A percentile compares a stretch with the other conserved stretches of the same genome.
These are phyloP conservation scores for Ibycter americanus DNA, from an alignment of 2,797 vertebrate genomes.

Conservation along the genomic window DNA sequence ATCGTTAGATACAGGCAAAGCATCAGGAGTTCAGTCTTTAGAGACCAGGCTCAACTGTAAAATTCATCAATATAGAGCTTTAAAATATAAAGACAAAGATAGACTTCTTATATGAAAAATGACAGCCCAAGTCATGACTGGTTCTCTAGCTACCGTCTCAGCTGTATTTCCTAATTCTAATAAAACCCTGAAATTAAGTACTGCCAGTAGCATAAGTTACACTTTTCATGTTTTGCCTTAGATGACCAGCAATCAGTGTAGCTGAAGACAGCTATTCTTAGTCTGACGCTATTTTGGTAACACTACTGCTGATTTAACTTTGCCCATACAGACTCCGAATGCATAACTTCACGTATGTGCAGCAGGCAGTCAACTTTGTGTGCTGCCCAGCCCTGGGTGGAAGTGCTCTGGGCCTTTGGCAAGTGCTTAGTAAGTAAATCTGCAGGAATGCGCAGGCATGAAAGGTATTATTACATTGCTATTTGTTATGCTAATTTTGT, in stretches of 20 bases:
- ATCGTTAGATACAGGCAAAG: background rate
- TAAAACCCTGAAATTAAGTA: background rate
- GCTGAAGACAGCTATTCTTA: background rate
- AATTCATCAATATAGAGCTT: background rate
- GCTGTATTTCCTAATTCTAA: background rate
- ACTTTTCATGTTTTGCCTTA: background rate
- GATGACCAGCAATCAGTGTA: background rate
- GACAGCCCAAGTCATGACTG: background rate
- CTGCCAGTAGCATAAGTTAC: background rate
- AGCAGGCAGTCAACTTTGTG: background rate
- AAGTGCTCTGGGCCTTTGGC: background rate
- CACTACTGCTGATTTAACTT: background rate
- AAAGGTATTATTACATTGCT: constrained; percentile 46
- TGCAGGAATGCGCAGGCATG: constrained; percentile 41
- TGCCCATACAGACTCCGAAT: background rate
- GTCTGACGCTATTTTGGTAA: background rate
- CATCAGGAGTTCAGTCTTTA: background rate
- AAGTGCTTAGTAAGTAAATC: constrained; percentile 1
- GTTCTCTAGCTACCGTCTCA: background rate
- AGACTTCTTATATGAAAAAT: background rate
- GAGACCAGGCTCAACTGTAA: background rate
- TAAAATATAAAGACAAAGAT: background rate
- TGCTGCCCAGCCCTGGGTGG: background rate
- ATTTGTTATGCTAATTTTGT: constrained; percentile 63
- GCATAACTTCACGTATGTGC: background rate